A percentile compares a stretch with the other conserved stretches of the same genome.
phyloP scores from a whole-genome alignment of 2,113 vertebrate genomes.

The Corythaeola cristata region DNA sequence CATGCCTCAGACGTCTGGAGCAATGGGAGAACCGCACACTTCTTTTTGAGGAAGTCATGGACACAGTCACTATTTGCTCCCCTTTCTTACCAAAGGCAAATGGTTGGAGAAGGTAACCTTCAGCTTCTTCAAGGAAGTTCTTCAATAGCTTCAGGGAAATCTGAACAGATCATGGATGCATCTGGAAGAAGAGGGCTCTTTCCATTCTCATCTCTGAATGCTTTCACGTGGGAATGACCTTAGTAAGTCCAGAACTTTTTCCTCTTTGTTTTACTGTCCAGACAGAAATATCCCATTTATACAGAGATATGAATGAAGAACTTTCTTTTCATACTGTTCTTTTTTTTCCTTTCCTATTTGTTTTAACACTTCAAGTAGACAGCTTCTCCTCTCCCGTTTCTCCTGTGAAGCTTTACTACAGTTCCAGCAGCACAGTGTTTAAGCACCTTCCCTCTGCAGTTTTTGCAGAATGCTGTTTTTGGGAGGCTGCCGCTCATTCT shows the following conservation, averaged over 20 bases:
- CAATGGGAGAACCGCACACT: slow-evolving; percentile 33
- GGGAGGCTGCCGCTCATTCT: not conserved
- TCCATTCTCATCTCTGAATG: slow-evolving; percentile 19
- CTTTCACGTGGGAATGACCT: slow-evolving; percentile 36
- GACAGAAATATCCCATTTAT: not conserved
- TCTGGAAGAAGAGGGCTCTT: not conserved
- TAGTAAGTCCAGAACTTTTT: slow-evolving; percentile 40
- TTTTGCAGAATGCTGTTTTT: not conserved
- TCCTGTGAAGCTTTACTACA: not conserved
- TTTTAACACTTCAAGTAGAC: not conserved
- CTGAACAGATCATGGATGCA: slow-evolving; percentile 36
- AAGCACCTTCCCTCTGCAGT: not conserved
- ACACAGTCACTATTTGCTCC: not conserved
- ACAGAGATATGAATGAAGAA: not conserved
- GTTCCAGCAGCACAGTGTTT: not conserved
- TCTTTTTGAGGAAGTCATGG: slow-evolving; percentile 42
- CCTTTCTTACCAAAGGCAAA: not conserved
- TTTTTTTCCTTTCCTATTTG: not conserved
- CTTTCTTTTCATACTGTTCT: not conserved
- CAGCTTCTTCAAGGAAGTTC: slow-evolving; percentile 20
- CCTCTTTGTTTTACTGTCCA: not conserved
- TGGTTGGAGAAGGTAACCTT: slow-evolving; percentile 23
- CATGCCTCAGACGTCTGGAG: slow-evolving; percentile 35
- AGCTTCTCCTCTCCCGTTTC: not conserved
- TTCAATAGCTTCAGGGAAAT: slow-evolving; percentile 7